Conservation (phyloP, 2,888 invertebrate species). For the Agrotis segetum region DNA sequence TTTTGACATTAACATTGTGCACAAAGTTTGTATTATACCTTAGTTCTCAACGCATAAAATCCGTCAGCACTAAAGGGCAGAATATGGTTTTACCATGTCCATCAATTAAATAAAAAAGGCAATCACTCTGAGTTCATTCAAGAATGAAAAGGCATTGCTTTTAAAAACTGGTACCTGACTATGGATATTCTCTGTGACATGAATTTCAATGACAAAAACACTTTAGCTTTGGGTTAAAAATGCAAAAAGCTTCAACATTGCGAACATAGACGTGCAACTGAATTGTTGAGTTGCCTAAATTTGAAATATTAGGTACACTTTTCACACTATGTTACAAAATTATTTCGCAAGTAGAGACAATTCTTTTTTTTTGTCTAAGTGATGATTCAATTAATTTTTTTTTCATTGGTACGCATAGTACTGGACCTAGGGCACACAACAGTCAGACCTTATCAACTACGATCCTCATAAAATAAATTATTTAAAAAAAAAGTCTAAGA, state of each 20-base stretch:
- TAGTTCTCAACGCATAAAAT: neutral
- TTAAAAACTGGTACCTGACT: slow-evolving; percentile 32
- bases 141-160: slow-evolving; percentile 26
- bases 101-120: slow-evolving; percentile 22
- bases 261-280: slow-evolving; percentile 21
- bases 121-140: slow-evolving; percentile 31
- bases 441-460: too few relatives aligned
- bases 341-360: neutral
- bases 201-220: slow-evolving; percentile 41
- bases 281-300: slow-evolving; percentile 23
- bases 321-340: neutral
- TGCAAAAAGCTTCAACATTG: slow-evolving; percentile 38
- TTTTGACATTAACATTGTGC: neutral
- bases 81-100: slow-evolving; percentile 2
- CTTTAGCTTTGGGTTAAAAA: slow-evolving; percentile 42
- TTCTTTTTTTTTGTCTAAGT: too few relatives aligned
- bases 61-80: neutral
- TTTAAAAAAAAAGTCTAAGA: too few relatives aligned
- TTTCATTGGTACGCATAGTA: too few relatives aligned
- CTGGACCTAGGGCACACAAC: too few relatives aligned
- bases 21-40: neutral
- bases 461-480: too few relatives aligned
- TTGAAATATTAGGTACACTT: slow-evolving; percentile 20
- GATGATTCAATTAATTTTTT: too few relatives aligned
- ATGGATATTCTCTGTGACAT: slow-evolving; percentile 39